Evolutionary conservation across 2,888 invertebrate genomes (phyloP).

Genomic region (Elegia similella): DNA sequence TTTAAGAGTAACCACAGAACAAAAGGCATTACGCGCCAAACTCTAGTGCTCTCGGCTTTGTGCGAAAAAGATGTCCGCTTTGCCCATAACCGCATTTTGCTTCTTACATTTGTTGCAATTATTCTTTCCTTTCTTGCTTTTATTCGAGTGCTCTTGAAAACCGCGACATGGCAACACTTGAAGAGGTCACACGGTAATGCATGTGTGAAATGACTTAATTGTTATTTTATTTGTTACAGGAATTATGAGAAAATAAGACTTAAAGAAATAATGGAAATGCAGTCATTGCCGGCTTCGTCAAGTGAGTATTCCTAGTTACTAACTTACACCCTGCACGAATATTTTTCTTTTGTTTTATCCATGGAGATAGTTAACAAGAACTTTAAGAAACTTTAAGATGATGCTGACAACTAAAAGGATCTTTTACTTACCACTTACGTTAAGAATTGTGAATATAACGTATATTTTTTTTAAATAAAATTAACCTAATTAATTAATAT

Average conservation of each 20-base stretch:
- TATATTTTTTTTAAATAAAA: too few relatives aligned
- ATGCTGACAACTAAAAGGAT: too few relatives aligned
- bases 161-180: conserved; percentile 37
- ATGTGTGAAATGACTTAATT: conserved; percentile 33
- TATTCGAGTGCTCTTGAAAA: conserved; percentile 51
- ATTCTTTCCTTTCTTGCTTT: conserved; percentile 59
- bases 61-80: conserved; percentile 68
- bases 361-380: too few relatives aligned
- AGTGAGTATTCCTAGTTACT: conserved; percentile 42
- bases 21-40: conserved; percentile 64
- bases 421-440: too few relatives aligned
- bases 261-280: conserved; percentile 46
- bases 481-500: too few relatives aligned
- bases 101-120: conserved; percentile 73
- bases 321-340: not conserved
- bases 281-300: conserved; percentile 53
- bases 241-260: conserved; percentile 22
- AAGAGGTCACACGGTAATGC: conserved; percentile 45
- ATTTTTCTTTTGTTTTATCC: too few relatives aligned
- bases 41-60: conserved; percentile 60
- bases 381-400: too few relatives aligned
- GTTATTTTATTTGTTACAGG: conserved; percentile 38
- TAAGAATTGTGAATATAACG: too few relatives aligned
- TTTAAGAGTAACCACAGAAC: conserved; percentile 57
- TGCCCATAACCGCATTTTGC: conserved; percentile 48